A percentile compares a stretch with the other conserved stretches of the same genome.
Evolutionary conservation across 2,113 vertebrate genomes (phyloP).

Genomic region (Empidonax traillii): DNA sequence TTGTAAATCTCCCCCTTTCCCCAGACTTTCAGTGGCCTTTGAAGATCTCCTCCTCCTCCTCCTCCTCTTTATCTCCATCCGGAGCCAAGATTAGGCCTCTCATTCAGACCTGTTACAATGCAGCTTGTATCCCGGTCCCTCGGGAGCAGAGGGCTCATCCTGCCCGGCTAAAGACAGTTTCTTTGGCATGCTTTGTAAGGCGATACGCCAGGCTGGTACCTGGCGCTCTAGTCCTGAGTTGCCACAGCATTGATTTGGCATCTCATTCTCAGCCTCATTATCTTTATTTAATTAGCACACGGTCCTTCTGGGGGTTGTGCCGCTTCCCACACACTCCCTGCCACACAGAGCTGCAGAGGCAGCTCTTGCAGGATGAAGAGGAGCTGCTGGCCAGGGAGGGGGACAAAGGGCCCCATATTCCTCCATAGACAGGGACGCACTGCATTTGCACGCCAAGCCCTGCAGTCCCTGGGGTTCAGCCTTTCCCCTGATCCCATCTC

Average conservation of each 20-base stretch:
- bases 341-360: background rate
- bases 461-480: background rate
- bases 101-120: conserved; percentile 43
- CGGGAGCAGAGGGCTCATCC: conserved; percentile 31
- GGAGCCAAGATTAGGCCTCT: conserved; percentile 27
- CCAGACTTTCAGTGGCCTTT: conserved; percentile 60
- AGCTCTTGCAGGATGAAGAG: background rate
- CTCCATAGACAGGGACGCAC: accelerated
- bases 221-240: conserved; percentile 35
- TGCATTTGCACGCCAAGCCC: background rate
- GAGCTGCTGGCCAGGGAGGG: background rate
- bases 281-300: conserved; percentile 62
- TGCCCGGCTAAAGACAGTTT: background rate
- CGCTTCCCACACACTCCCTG: conserved; percentile 22
- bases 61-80: conserved; percentile 54
- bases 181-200: conserved; percentile 49
- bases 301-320: conserved; percentile 51
- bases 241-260: conserved; percentile 65
- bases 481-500: background rate
- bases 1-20: conserved; percentile 62
- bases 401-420: background rate
- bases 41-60: conserved; percentile 49
- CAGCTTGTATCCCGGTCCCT: conserved; percentile 16
- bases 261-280: conserved; percentile 64
- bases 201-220: conserved; percentile 28